Evolutionary conservation across 2,888 invertebrate species (phyloP).

Genomic region (Axea sp.): DNA sequence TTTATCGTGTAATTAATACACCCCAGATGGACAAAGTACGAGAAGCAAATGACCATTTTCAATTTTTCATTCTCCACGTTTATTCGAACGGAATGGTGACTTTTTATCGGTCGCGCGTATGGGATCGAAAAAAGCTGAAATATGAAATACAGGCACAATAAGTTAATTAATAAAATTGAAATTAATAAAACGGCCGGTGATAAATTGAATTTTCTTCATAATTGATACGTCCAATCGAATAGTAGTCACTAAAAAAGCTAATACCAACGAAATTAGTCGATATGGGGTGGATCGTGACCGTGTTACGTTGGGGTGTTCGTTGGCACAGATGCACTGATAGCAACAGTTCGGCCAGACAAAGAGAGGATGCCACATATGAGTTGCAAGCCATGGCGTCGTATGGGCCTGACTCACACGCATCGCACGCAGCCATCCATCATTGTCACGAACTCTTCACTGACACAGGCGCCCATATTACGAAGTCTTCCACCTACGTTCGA

Average conservation of each 20-base stretch:
- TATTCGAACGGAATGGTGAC: slow-evolving; percentile 2
- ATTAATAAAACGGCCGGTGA: slow-evolving; percentile 50
- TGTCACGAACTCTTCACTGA: slow-evolving; percentile 77
- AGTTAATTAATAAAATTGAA: slow-evolving; percentile 54
- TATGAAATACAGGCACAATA: slow-evolving; percentile 17
- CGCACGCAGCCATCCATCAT: slow-evolving; percentile 78
- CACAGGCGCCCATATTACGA: slow-evolving; percentile 66
- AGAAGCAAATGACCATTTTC: neutral
- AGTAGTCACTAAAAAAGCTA: slow-evolving; percentile 70
- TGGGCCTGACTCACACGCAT: slow-evolving; percentile 78
- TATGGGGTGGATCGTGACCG: slow-evolving; percentile 68
- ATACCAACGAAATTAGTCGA: slow-evolving; percentile 75
- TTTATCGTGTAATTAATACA: slow-evolving; percentile 14
- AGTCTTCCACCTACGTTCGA: slow-evolving; percentile 58
- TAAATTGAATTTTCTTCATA: slow-evolving; percentile 53
- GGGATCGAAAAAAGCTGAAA: slow-evolving; percentile 14
- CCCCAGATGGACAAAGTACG: neutral
- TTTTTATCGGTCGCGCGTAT: slow-evolving; percentile 33
- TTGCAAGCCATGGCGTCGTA: slow-evolving; percentile 72
- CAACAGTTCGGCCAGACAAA: slow-evolving; percentile 74
- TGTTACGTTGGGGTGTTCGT: slow-evolving; percentile 69
- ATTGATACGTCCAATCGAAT: slow-evolving; percentile 54
- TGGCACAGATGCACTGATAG: slow-evolving; percentile 76
- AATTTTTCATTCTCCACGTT: slow-evolving; percentile 23
- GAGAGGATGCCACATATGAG: slow-evolving; percentile 76